Conservation (phyloP, 2,797 vertebrate species). For the Alauda arvensis region DNA sequence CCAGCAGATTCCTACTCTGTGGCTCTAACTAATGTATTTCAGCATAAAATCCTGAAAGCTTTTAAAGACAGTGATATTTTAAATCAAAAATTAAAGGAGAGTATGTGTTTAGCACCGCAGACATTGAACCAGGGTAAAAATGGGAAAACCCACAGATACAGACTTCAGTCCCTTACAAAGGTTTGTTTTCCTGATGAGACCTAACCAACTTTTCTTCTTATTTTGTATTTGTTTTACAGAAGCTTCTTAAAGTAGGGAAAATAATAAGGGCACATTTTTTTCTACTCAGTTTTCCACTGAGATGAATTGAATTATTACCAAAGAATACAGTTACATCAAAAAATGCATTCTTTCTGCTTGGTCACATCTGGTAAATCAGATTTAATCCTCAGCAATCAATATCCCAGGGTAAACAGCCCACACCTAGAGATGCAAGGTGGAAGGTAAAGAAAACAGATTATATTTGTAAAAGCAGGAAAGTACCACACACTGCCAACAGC, state of each 20-base stretch:
- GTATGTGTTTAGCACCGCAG: background rate
- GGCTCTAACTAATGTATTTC: background rate
- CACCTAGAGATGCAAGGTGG: background rate
- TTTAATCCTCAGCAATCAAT: background rate
- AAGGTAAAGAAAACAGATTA: background rate
- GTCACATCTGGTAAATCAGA: background rate
- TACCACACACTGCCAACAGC: rapidly evolving
- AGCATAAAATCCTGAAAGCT: background rate
- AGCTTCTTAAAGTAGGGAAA: background rate
- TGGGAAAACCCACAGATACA: background rate
- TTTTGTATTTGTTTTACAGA: background rate
- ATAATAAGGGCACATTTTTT: background rate
- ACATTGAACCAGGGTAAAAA: background rate
- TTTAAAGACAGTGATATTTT: background rate
- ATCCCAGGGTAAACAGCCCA: background rate
- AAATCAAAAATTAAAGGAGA: background rate
- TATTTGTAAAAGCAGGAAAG: background rate
- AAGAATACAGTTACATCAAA: background rate
- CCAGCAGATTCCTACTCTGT: background rate
- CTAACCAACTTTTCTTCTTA: background rate
- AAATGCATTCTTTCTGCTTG: background rate
- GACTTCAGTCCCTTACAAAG: background rate
- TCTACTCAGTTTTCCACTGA: background rate
- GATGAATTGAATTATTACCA: background rate
- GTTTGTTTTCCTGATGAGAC: background rate